Evolutionary conservation across 2,797 vertebrate genomes (phyloP).

Genomic region (Sylvilagus floridanus): DNA sequence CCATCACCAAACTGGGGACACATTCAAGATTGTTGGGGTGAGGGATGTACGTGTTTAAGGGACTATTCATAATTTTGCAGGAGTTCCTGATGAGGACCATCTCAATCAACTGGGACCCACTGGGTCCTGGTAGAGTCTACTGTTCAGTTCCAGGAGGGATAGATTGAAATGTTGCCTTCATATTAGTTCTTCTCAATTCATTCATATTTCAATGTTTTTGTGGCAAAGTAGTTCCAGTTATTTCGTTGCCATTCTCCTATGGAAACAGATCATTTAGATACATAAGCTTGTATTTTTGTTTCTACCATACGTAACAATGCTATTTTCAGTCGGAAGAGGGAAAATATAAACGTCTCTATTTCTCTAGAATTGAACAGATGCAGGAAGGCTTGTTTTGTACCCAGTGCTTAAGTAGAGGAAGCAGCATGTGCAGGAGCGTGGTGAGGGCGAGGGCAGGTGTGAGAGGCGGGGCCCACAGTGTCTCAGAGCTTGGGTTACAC

Average conservation of each 20-base stretch:
- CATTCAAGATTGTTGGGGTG: not conserved
- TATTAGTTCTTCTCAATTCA: not conserved
- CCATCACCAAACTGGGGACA: not conserved
- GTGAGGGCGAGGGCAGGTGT: rapidly evolving
- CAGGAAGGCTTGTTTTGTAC: not conserved
- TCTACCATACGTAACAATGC: not conserved
- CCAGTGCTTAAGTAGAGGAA: not conserved
- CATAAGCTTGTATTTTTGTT: not conserved
- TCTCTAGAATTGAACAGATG: not conserved
- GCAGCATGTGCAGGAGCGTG: rapidly evolving
- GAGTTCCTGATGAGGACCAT: not conserved
- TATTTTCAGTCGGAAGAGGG: not conserved
- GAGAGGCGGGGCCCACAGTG: rapidly evolving
- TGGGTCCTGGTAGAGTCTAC: not conserved
- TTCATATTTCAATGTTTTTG: not conserved
- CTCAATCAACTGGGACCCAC: not conserved
- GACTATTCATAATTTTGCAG: not conserved
- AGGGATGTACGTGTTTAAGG: no score
- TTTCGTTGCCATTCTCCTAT: not conserved
- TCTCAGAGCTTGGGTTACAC: not conserved
- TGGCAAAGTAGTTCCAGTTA: not conserved
- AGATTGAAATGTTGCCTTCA: not conserved
- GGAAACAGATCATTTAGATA: not conserved
- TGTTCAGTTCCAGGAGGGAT: not conserved
- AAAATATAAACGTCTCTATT: not conserved